Conservation (phyloP, 2,797 vertebrate species). For the Ceryle rudis region DNA sequence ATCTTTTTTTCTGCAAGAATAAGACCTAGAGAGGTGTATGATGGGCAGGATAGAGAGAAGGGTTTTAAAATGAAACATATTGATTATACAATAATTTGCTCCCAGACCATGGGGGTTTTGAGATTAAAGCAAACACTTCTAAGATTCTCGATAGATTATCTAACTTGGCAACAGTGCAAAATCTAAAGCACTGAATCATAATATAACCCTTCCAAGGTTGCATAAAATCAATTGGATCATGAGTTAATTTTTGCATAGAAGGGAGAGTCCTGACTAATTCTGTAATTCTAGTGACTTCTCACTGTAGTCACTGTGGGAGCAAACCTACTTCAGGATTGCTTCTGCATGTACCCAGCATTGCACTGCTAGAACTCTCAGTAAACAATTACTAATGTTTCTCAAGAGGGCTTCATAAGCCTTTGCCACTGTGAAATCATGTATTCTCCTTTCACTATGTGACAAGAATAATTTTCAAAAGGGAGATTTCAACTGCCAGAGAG, state of each 20-base stretch:
- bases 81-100: slow-evolving; percentile 71
- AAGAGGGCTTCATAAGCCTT: neutral
- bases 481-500: neutral
- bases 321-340: neutral
- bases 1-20: slow-evolving; percentile 46
- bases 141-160: slow-evolving; percentile 35
- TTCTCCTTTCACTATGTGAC: neutral
- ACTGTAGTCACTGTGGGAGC: neutral
- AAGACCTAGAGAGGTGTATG: slow-evolving; percentile 36
- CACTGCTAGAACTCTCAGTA: neutral
- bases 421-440: neutral
- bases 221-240: slow-evolving; percentile 23
- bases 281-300: neutral
- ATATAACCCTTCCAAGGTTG: slow-evolving; percentile 14
- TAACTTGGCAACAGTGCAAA: slow-evolving; percentile 17
- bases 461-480: slow-evolving; percentile 6
- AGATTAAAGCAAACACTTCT: slow-evolving; percentile 27
- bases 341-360: neutral
- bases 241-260: slow-evolving; percentile 11
- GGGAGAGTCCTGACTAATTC: neutral
- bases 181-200: neutral
- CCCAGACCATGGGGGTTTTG: slow-evolving; percentile 16
- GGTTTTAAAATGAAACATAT: slow-evolving; percentile 55
- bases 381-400: neutral
- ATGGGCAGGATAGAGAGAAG: slow-evolving; percentile 51